phyloP scores from a whole-genome alignment of 2,113 vertebrate genomes.

The Amblyopsis rosae region DNA sequence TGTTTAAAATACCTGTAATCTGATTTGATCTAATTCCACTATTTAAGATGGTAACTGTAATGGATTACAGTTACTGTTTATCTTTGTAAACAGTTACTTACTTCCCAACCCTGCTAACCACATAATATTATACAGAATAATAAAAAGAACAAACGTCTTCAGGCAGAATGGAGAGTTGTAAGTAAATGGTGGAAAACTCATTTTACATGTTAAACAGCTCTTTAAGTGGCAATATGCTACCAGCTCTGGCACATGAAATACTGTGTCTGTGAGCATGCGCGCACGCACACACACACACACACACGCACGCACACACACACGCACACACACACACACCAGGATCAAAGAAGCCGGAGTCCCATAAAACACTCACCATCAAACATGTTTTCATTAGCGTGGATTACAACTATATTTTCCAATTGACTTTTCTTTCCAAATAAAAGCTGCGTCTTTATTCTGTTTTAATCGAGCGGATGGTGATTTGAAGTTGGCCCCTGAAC shows the following conservation, averaged over 20 bases:
- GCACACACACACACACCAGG: slow-evolving; percentile 31
- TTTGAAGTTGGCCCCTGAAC: slow-evolving; percentile 75
- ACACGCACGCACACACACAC: slow-evolving; percentile 17
- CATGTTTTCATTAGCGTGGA: slow-evolving; percentile 59
- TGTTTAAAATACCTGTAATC: too few relatives aligned
- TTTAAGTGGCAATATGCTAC: slow-evolving; percentile 2
- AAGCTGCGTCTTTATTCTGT: slow-evolving; percentile 63
- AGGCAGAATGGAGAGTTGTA: not conserved
- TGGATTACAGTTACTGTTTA: too few relatives aligned
- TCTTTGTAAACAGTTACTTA: too few relatives aligned
- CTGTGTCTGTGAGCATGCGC: slow-evolving; percentile 2
- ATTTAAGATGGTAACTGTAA: too few relatives aligned
- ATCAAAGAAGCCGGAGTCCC: slow-evolving; percentile 38
- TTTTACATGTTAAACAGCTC: not conserved
- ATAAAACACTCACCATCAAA: slow-evolving; percentile 65
- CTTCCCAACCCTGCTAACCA: too few relatives aligned
- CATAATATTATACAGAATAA: too few relatives aligned
- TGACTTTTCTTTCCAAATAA: slow-evolving; percentile 73
- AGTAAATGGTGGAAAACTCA: not conserved
- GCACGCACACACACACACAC: not conserved
- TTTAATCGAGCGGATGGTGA: slow-evolving; percentile 71
- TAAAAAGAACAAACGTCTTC: too few relatives aligned
- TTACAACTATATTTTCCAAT: slow-evolving; percentile 76
- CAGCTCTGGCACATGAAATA: slow-evolving; percentile 7
- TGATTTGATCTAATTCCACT: too few relatives aligned